A percentile compares a stretch with the other conserved stretches of the same genome.
Conservation (phyloP, 2,888 invertebrate genomes). For the Andrena flavipes region DNA sequence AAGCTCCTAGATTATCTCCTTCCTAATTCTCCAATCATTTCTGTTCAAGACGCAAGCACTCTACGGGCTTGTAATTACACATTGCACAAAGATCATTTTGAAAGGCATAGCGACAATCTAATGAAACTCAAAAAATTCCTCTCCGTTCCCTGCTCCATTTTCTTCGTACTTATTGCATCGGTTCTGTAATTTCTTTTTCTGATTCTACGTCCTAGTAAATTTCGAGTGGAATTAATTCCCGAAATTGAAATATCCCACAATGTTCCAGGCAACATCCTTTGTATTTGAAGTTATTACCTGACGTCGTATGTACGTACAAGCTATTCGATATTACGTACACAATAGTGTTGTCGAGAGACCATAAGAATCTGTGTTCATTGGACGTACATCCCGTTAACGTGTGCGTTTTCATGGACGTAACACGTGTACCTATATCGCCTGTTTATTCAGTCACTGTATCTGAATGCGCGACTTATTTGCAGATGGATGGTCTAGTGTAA, state of each 20-base stretch:
- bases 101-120: too few relatives aligned
- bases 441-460: neutral
- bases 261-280: neutral
- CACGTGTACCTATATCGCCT: neutral
- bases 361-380: constrained; percentile 7
- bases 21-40: neutral
- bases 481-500: neutral
- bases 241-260: neutral
- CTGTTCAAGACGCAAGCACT: neutral
- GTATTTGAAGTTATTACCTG: constrained; percentile 10
- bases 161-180: too few relatives aligned
- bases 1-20: neutral
- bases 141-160: too few relatives aligned
- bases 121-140: too few relatives aligned
- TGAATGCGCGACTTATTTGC: neutral
- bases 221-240: neutral
- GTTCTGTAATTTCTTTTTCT: too few relatives aligned
- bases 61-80: neutral
- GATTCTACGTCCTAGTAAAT: neutral
- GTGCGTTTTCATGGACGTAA: constrained; percentile 17
- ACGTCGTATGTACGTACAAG: constrained; percentile 42
- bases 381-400: constrained; percentile 4
- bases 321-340: constrained; percentile 49
- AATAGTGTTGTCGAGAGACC: constrained; percentile 13
- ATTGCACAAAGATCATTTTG: too few relatives aligned